phyloP scores from a whole-genome alignment of 2,797 vertebrate genomes.

The Clangula hyemalis region DNA sequence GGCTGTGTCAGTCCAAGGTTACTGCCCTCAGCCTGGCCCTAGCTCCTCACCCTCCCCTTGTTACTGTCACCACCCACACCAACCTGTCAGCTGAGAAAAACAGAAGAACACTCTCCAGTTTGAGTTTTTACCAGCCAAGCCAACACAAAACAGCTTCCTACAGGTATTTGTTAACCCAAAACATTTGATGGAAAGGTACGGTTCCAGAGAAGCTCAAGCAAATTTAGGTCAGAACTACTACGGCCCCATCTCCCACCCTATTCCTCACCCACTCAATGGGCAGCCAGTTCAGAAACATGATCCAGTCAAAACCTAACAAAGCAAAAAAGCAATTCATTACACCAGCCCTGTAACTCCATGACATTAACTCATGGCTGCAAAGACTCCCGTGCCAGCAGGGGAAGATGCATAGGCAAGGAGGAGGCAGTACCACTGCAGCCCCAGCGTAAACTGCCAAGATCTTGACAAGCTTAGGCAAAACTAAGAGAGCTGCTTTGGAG shows the following conservation, averaged over 20 bases:
- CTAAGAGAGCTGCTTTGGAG: constrained; percentile 13
- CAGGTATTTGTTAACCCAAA: background rate
- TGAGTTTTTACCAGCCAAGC: background rate
- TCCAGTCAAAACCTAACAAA: constrained; percentile 29
- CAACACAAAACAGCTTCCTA: background rate
- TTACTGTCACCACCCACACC: background rate
- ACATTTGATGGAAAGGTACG: background rate
- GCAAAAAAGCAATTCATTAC: background rate
- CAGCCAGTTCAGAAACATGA: background rate
- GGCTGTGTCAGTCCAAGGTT: background rate
- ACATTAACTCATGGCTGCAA: background rate
- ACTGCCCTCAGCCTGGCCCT: background rate
- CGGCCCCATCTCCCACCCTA: background rate
- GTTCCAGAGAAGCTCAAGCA: background rate
- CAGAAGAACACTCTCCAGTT: background rate
- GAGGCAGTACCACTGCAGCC: background rate
- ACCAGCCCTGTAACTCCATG: background rate
- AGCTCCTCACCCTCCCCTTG: background rate
- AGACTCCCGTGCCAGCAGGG: background rate
- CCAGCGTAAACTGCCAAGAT: background rate
- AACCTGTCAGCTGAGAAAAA: background rate
- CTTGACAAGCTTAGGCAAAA: background rate
- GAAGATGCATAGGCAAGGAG: background rate
- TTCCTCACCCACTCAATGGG: background rate
- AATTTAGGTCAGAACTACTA: background rate